Base-by-base conservation (phyloP, 1,140 invertebrate species). In the Pachypsylla venusta region DNA sequence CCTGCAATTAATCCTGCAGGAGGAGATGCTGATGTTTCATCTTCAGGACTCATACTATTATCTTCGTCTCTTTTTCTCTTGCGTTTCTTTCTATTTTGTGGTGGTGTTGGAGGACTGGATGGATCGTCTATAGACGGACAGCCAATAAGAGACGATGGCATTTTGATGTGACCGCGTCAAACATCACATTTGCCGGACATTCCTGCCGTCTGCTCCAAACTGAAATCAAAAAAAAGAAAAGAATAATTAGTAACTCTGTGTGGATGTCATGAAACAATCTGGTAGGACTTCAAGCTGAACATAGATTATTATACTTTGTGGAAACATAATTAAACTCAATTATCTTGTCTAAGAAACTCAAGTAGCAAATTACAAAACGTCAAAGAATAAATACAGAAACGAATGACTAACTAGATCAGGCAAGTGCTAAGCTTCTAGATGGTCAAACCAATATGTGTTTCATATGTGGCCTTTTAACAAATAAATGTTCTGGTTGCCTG, bases 11-110 rank as follows among this genome's bases (percentile, higher is more conserved):
- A 58, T 13, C 66, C 68, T 10, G 74, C 74, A 67, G 76, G 73
- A 66, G 77, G 77, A 68, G 76, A 75, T 68, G 72, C 72, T 58
- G 73, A 72, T 19, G 71, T 77, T 72, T 81, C 79, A 70, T 81
- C 79, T 70, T 80, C 79, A 64, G 79, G 79, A 72, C 79, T 81
- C 79, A 81, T 80, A 69, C 71, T 71, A 66, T 70, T 68, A 63
- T 71, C 71, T n/a, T 28, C 56, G 27, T 53, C 59, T 48, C 42
- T 48, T 48, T 48, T 48, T 22, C 42, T 48, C 42, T 48, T 48
- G 4, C 42, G 4, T 19, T 48, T 48, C 42, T 48, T 48, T 48
- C 42, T 48, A 19, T 48, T 48, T 4, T 48, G 42, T 19, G 42
- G 42, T 48, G 42, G 42, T n/a, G 42, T 48, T 7, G 42, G 42